Evolutionary conservation across 2,113 vertebrate species (phyloP), one percentile per base, ranked within the genome.

Genomic region (Paramisgurnus dabryanus): DNA sequence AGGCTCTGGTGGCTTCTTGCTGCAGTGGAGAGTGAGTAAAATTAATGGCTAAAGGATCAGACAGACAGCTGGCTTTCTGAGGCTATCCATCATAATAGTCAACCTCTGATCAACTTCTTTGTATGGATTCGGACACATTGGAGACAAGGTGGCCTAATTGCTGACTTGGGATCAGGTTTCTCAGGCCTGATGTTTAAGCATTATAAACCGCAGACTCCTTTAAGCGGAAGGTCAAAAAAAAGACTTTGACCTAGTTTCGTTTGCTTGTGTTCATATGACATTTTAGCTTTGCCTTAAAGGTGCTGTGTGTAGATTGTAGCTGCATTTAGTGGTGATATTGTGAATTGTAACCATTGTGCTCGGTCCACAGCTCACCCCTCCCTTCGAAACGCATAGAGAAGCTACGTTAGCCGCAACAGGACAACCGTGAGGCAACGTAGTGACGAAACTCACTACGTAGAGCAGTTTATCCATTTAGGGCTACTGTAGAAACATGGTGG

Each of bases 41-140:
- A 64, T 64, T 76, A 76, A 76, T 76, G 73, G 60, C 55, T 50
- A 67, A 78, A 78, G 76, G 18, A 78, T 49, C 64, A 78, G 50
- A 43, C 66, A 39, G 77, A 79, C 66, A 79, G 77, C 77, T 79
- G 55, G 77, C 67, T 27, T 60, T 34, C 77, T 18, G 57, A 69
- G 41, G 77, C 66, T 49, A 79, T 79, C n/a, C 67, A 70, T 79
- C 66, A 79, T 69, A 60, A 61, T 79, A 53, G 78, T 72, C 67
- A 71, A 6, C 40, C 68, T 49, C 53, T 47, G 67, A 78, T 78
- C 76, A 67, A 61, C 45, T 79, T 58, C 39, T 79, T 58, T 71
- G 57, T 71, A 18, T 12, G 47, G 69, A 18, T 17, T 50, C 66
- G 40, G 78, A 64, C 77, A 69, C 66, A n/a, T 39, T 55, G 1